phyloP scores from a whole-genome alignment of 2,113 vertebrate genomes.

The Cololabis saira region DNA sequence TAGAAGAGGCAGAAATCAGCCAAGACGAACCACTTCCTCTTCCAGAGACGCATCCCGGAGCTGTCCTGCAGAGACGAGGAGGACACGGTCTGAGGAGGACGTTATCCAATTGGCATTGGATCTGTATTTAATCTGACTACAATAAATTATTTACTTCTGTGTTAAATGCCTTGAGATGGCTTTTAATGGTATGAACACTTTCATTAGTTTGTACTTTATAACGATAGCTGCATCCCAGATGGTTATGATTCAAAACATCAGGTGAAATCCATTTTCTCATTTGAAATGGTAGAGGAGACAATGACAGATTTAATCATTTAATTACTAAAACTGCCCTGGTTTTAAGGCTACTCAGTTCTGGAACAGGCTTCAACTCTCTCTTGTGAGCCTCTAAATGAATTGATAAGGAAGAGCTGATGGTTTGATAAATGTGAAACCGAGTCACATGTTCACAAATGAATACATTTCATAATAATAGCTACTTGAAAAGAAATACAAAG shows the following conservation, averaged over 20 bases:
- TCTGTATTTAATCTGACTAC: too few species aligned
- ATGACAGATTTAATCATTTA: too few species aligned
- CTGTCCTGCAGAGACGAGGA: conserved; percentile 87
- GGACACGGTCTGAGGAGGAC: not conserved
- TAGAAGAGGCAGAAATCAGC: conserved; percentile 97
- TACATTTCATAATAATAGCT: not conserved
- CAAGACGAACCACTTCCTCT: conserved; percentile 95
- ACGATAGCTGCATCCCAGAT: too few species aligned
- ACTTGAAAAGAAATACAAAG: not conserved
- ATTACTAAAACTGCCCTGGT: too few species aligned
- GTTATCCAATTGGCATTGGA: not conserved
- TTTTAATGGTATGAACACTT: too few species aligned
- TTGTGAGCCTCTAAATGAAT: not conserved
- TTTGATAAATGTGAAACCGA: not conserved
- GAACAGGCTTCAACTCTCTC: not conserved
- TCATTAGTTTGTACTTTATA: too few species aligned
- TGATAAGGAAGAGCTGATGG: too few species aligned
- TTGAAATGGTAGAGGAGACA: too few species aligned
- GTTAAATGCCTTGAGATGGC: too few species aligned
- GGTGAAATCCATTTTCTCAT: too few species aligned
- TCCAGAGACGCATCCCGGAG: conserved; percentile 96
- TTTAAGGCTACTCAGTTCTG: not conserved
- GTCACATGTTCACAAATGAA: not conserved
- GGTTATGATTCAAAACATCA: too few species aligned
- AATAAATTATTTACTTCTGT: too few species aligned